Evolutionary conservation across 2,113 vertebrate species (phyloP).

Genomic region (Telmatochromis sp.): DNA sequence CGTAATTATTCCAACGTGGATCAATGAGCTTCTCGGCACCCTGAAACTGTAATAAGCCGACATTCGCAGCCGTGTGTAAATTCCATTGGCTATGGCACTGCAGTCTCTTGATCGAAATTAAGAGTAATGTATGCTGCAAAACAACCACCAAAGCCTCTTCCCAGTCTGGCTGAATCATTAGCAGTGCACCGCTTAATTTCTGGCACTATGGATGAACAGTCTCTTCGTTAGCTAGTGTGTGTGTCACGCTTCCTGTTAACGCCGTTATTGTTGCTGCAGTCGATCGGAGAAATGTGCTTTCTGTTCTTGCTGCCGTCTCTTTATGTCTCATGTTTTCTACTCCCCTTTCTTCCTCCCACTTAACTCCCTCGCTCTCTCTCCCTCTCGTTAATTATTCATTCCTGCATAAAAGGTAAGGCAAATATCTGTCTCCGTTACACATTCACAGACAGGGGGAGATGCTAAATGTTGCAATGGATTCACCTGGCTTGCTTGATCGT

Average conservation of each 20-base stretch:
- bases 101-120: constrained; percentile 39
- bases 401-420: constrained; percentile 63
- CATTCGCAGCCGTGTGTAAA: constrained; percentile 14
- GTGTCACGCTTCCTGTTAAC: constrained; percentile 18
- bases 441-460: constrained; percentile 38
- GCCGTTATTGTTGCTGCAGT: constrained; percentile 18
- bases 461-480: background rate
- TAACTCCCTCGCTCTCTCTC: background rate
- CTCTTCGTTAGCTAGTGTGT: constrained; percentile 9
- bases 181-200: constrained; percentile 11
- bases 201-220: constrained; percentile 30
- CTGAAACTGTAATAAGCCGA: constrained; percentile 30
- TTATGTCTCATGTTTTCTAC: background rate
- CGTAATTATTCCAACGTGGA: constrained; percentile 40
- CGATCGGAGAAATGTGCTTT: constrained; percentile 51
- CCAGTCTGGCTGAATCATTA: constrained; percentile 3
- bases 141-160: constrained; percentile 22
- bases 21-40: constrained; percentile 39
- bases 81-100: constrained; percentile 24
- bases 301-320: background rate
- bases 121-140: constrained; percentile 34
- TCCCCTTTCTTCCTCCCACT: background rate
- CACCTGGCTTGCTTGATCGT: background rate
- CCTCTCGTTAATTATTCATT: constrained; percentile 29
- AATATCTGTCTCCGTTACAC: constrained; percentile 47